These are phyloP conservation scores for Hycleus cichorii DNA, from an alignment of 1,140 invertebrate genomes.

Conservation along the genomic window DNA sequence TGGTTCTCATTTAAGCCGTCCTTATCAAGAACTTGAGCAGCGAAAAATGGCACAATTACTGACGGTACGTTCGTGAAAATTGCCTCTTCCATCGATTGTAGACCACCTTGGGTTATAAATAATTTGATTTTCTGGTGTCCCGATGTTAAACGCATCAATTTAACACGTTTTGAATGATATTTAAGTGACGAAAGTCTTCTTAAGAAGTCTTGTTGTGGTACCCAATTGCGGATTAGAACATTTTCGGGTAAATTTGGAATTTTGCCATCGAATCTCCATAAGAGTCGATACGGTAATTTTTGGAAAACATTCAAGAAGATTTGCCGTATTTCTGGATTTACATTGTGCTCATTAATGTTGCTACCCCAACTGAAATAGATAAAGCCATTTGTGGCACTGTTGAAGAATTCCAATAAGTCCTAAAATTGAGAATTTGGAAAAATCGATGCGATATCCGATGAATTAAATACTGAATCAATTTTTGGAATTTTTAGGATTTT, in stretches of 20 bases:
- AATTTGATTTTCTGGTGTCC: conserved; percentile 39
- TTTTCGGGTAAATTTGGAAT: conserved; percentile 37
- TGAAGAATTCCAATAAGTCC: conserved; percentile 42
- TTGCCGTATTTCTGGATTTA: conserved; percentile 25
- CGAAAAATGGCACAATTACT: conserved; percentile 38
- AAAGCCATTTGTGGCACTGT: conserved; percentile 42
- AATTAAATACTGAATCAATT: neutral
- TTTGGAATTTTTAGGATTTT: neutral
- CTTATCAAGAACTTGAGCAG: conserved; percentile 16
- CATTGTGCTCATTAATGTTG: conserved; percentile 33
- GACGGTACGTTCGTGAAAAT: conserved; percentile 45
- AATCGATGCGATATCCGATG: conserved; percentile 4
- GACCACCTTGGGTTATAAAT: conserved; percentile 48
- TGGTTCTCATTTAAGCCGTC: conserved; percentile 13
- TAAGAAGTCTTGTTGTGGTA: conserved; percentile 48
- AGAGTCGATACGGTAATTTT: conserved; percentile 34
- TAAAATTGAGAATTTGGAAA: conserved; percentile 13
- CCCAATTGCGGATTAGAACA: conserved; percentile 42
- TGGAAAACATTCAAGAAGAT: conserved; percentile 31
- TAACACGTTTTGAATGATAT: neutral
- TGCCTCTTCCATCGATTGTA: conserved; percentile 45
- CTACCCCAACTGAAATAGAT: conserved; percentile 51
- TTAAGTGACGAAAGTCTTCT: conserved; percentile 28
- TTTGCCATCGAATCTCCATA: conserved; percentile 44
- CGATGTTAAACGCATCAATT: conserved; percentile 5